A percentile compares a stretch with the other conserved stretches of the same genome.
Evolutionary conservation across 2,113 vertebrate species (phyloP).

Genomic region (Deroptyus accipitrinus): DNA sequence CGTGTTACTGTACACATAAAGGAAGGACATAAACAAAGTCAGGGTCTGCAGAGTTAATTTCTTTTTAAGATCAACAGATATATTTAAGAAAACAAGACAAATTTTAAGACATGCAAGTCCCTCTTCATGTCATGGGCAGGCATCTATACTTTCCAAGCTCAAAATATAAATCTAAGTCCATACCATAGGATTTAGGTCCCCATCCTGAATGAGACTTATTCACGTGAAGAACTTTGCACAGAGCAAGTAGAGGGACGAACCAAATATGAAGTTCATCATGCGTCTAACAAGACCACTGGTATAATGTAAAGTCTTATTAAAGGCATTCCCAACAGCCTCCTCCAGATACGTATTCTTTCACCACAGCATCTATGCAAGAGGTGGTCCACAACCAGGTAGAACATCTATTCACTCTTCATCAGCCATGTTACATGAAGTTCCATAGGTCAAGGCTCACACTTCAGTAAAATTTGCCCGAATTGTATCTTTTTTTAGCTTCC

Average conservation of each 20-base stretch:
- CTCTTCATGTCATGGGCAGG: not conserved
- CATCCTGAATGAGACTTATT: not conserved
- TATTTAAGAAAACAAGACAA: not conserved
- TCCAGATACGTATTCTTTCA: not conserved
- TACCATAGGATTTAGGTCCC: not conserved
- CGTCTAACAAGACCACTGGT: not conserved
- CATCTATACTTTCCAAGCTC: not conserved
- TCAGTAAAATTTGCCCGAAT: not conserved
- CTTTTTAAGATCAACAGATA: not conserved
- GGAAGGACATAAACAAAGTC: not conserved
- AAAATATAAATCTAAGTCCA: not conserved
- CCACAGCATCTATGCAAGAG: not conserved
- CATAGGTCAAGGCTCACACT: not conserved
- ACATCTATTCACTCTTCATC: not conserved
- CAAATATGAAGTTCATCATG: not conserved
- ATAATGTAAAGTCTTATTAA: not conserved
- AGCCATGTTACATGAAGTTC: not conserved
- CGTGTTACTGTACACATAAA: not conserved
- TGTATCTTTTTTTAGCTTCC: not conserved
- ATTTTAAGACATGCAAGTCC: not conserved
- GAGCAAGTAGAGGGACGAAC: not conserved
- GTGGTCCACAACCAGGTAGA: not conserved
- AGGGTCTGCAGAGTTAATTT: not conserved
- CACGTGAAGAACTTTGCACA: not conserved
- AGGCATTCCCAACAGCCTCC: not conserved